phyloP scores from a whole-genome alignment of 2,888 invertebrate species.

The Luperina testacea region DNA sequence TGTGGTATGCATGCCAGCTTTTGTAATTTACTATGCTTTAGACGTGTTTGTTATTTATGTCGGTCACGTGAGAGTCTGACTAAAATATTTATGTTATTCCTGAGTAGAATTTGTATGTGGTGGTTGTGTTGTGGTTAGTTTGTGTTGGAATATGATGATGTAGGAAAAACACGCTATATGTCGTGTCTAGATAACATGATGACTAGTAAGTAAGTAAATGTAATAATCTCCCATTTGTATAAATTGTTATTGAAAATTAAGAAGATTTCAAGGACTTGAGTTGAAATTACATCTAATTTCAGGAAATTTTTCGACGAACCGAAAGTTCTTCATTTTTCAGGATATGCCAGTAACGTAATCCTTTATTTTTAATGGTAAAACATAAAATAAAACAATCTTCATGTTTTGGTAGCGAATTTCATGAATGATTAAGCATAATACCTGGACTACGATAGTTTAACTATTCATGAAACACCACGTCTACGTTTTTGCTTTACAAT shows the following conservation, averaged over 20 bases:
- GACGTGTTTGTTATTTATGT: constrained; percentile 63
- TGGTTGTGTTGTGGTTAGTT: not conserved
- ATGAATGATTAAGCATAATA: not conserved
- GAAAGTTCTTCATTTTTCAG: not conserved
- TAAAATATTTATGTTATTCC: constrained; percentile 22
- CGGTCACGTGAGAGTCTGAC: constrained; percentile 45
- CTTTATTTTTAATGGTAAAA: not conserved
- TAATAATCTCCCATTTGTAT: not conserved
- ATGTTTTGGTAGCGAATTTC: not conserved
- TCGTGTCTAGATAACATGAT: not conserved
- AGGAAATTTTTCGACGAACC: not conserved
- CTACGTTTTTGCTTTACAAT: constrained; percentile 30
- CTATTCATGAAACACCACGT: constrained; percentile 1
- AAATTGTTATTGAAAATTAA: not conserved
- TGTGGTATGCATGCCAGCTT: constrained; percentile 79
- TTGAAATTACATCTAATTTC: not conserved
- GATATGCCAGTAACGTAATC: not conserved
- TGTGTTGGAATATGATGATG: not conserved
- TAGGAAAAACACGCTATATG: not conserved
- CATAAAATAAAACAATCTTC: not conserved
- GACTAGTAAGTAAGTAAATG: not conserved
- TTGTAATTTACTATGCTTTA: constrained; percentile 74
- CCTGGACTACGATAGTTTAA: constrained; percentile 5
- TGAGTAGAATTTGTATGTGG: constrained; percentile 19
- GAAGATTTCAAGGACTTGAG: not conserved